Percentiles rank a stretch among this genome's conserved stretches.
phyloP scores from a whole-genome alignment of 64 coral and sea anemone genomes.

The Stichodactyla helianthus region DNA sequence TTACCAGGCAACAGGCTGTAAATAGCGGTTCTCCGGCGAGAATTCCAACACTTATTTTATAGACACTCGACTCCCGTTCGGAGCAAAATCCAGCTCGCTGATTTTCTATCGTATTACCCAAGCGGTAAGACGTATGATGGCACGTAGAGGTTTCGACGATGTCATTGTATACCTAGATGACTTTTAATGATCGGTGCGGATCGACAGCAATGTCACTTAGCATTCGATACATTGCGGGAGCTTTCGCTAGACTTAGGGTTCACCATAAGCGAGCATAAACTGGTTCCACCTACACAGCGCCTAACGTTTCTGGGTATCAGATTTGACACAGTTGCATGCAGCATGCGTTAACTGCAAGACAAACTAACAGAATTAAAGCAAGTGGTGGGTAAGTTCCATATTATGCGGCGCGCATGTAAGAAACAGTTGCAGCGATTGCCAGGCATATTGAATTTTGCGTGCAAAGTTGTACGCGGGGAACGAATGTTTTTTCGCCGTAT shows the following conservation, averaged over 20 bases:
- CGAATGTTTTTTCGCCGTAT: neutral
- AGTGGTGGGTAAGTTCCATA: neutral
- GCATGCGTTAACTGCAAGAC: neutral
- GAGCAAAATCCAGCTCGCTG: conserved; percentile 1
- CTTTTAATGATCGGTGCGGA: neutral
- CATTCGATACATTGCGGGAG: neutral
- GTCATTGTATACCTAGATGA: neutral
- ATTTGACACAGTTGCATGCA: conserved; percentile 8
- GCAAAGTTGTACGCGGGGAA: neutral
- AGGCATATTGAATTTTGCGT: conserved; percentile 8
- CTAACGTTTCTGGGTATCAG: conserved; percentile 7
- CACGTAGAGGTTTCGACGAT: neutral
- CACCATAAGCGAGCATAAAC: conserved; percentile 2
- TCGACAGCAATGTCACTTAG: neutral
- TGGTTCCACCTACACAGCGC: conserved; percentile 22
- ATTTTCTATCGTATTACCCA: conserved; percentile 10
- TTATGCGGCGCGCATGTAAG: neutral
- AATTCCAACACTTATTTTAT: too few relatives aligned
- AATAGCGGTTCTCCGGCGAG: too few relatives aligned
- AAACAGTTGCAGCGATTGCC: neutral
- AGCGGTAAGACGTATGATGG: neutral
- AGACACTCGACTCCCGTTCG: neutral
- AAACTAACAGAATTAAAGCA: neutral
- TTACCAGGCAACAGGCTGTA: too few relatives aligned
- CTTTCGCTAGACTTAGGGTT: conserved; percentile 19